Evolutionary conservation across 92 coral and sea anemone genomes (phyloP).

Genomic region (Phymanthus crucifer): DNA sequence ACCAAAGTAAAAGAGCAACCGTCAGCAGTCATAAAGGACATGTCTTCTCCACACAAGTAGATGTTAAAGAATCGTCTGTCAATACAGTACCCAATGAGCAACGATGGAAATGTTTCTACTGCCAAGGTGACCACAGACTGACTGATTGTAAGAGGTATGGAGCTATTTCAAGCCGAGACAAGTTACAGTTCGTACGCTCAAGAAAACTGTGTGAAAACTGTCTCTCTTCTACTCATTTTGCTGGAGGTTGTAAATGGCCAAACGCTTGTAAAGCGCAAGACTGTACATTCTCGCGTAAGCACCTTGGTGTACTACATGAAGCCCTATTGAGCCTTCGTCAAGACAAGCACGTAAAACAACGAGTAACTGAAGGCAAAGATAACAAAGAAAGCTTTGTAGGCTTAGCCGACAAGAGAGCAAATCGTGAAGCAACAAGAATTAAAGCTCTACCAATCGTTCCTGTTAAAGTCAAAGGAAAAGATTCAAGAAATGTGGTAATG

Average conservation of each 20-base stretch:
- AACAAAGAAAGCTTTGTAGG: not conserved
- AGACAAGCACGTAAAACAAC: not conserved
- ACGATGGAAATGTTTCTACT: conserved; percentile 29
- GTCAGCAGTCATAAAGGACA: too few species aligned
- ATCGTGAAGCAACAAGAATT: conserved; percentile 3
- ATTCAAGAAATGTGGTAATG: too few species aligned
- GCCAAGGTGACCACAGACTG: conserved; percentile 31
- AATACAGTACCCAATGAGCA: not conserved
- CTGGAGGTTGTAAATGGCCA: conserved; percentile 39
- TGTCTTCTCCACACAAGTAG: too few species aligned
- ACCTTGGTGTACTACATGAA: conserved; percentile 39
- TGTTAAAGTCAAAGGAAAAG: too few species aligned
- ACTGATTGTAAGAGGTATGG: conserved; percentile 25
- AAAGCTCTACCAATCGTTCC: not conserved
- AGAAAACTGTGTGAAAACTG: conserved; percentile 54
- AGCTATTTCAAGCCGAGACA: conserved; percentile 36
- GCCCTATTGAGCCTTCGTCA: conserved; percentile 26
- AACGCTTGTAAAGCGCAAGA: conserved; percentile 28
- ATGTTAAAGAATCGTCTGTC: too few species aligned
- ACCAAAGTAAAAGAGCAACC: not conserved
- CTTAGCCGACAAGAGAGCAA: not conserved
- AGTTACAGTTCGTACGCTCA: conserved; percentile 27
- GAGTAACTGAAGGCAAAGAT: too few species aligned
- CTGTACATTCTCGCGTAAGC: conserved; percentile 46
- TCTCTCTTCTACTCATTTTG: conserved; percentile 40